A percentile compares a stretch with the other conserved stretches of the same genome.
phyloP scores from a whole-genome alignment of 2,113 vertebrate genomes.

The Alosa alosa region DNA sequence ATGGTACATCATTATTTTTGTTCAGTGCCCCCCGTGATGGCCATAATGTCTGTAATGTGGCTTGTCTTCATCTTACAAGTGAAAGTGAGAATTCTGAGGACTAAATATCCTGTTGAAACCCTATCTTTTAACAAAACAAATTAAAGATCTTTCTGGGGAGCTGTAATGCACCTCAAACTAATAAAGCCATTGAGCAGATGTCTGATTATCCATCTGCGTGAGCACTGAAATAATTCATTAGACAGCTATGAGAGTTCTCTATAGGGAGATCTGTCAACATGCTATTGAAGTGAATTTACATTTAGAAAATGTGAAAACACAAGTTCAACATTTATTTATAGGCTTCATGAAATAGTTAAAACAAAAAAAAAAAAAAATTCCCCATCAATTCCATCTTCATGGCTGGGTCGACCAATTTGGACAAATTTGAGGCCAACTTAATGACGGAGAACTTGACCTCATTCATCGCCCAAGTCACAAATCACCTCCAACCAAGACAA shows the following conservation, averaged over 20 bases:
- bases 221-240: too few relatives aligned
- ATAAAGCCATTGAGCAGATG: neutral
- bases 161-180: too few relatives aligned
- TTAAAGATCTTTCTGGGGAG: neutral
- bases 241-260: too few relatives aligned
- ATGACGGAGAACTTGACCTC: neutral
- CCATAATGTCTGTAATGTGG: neutral
- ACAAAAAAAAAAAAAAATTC: too few relatives aligned
- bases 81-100: neutral
- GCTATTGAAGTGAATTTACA: too few relatives aligned
- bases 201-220: neutral
- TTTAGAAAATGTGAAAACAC: neutral
- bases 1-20: too few relatives aligned
- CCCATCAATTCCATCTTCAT: neutral
- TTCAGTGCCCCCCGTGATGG: neutral
- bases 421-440: neutral
- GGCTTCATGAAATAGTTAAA: neutral
- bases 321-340: neutral
- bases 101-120: neutral
- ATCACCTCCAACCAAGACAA: neutral
- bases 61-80: neutral
- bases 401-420: neutral
- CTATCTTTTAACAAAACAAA: neutral
- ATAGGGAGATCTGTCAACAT: too few relatives aligned
- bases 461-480: neutral